phyloP scores from a whole-genome alignment of 2,888 invertebrate genomes.

The Pseudococcus viburni region DNA sequence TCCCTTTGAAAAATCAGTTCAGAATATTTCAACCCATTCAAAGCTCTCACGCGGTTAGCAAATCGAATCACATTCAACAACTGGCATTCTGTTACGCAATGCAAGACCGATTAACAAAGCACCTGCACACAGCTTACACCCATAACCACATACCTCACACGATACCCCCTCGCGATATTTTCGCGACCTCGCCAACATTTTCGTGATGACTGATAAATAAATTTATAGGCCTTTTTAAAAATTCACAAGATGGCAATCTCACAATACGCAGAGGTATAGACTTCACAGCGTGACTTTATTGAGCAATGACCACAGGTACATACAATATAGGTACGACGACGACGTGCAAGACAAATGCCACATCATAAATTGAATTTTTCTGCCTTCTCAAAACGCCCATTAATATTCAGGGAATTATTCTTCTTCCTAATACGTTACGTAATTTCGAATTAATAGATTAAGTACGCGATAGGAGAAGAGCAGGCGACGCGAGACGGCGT shows the following conservation, averaged over 20 bases:
- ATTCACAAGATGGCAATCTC: slow-evolving; percentile 51
- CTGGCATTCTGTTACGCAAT: not conserved
- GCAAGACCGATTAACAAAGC: not conserved
- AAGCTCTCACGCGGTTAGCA: too few relatives aligned
- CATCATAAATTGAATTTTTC: slow-evolving; percentile 51
- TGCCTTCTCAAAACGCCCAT: slow-evolving; percentile 44
- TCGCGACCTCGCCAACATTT: slow-evolving; percentile 48
- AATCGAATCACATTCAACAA: too few relatives aligned
- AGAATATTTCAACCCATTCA: too few relatives aligned
- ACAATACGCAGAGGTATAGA: not conserved
- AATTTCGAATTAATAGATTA: slow-evolving; percentile 52
- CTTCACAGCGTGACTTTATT: slow-evolving; percentile 55
- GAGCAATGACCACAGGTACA: slow-evolving; percentile 6
- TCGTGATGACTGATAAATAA: slow-evolving; percentile 45
- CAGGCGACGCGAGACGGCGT: not conserved
- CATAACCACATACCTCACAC: too few relatives aligned
- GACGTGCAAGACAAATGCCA: slow-evolving; percentile 52
- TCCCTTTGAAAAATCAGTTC: too few relatives aligned
- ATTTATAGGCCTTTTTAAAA: slow-evolving; percentile 49
- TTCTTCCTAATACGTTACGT: slow-evolving; percentile 46
- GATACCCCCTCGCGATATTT: not conserved
- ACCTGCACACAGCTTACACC: not conserved
- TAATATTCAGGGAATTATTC: slow-evolving; percentile 46
- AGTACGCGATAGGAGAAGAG: not conserved
- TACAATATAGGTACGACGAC: not conserved